Evolutionary conservation across 2,888 invertebrate species (phyloP).

Genomic region (Euproctis similis): DNA sequence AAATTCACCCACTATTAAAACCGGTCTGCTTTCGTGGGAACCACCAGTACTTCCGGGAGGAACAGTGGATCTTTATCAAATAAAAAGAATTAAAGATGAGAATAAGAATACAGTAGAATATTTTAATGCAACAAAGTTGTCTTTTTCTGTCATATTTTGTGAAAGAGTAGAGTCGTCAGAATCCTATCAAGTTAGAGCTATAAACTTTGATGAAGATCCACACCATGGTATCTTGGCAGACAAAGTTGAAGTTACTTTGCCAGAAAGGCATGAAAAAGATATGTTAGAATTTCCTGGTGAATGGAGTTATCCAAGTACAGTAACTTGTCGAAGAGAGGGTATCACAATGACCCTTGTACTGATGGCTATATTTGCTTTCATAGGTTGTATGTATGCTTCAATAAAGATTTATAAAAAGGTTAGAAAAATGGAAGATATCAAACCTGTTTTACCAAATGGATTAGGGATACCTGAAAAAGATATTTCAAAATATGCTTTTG

Average conservation of each 20-base stretch:
- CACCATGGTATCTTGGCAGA: constrained; percentile 44
- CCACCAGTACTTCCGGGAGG: constrained; percentile 70
- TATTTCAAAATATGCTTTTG: constrained; percentile 54
- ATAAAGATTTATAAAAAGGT: constrained; percentile 76
- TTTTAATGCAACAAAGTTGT: constrained; percentile 41
- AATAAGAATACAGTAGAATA: constrained; percentile 27
- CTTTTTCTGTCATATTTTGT: constrained; percentile 38
- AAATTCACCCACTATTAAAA: constrained; percentile 38
- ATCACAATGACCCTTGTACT: constrained; percentile 48
- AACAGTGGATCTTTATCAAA: constrained; percentile 74
- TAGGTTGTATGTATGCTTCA: constrained; percentile 45
- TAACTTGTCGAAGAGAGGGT: constrained; percentile 49
- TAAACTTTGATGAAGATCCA: constrained; percentile 53
- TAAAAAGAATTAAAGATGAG: constrained; percentile 57
- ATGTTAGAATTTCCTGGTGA: constrained; percentile 41
- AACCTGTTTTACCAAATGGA: constrained; percentile 80
- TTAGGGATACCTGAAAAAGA: constrained; percentile 69
- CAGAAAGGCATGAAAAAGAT: constrained; percentile 19
- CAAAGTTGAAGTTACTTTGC: constrained; percentile 32
- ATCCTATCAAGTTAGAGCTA: constrained; percentile 57
- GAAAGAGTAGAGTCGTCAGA: constrained; percentile 45
- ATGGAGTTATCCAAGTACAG: constrained; percentile 53
- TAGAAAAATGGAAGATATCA: constrained; percentile 80
- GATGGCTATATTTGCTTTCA: constrained; percentile 41
- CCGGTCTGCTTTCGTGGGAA: constrained; percentile 63